Conservation (phyloP, 53 echinoderm and acorn worm species). For the Henricia sp. region DNA sequence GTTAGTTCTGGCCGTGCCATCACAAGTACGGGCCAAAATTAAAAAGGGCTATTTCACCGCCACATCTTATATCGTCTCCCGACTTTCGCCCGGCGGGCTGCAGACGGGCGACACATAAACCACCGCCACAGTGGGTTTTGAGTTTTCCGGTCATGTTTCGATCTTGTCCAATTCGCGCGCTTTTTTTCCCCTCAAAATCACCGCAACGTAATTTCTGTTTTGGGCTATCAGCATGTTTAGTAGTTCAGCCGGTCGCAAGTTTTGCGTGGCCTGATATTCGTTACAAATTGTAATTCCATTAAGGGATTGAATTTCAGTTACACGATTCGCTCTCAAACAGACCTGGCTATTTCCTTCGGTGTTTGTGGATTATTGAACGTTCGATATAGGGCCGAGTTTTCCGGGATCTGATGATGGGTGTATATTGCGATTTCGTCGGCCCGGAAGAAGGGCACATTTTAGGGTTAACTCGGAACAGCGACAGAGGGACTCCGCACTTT, state of each 20-base stretch:
- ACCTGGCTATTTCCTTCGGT: constrained; percentile 8
- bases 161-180: background rate
- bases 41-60: constrained; percentile 28
- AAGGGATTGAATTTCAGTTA: constrained; percentile 32
- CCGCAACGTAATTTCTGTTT: background rate
- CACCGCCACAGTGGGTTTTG: background rate
- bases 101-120: constrained; percentile 8
- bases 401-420: background rate
- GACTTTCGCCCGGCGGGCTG: background rate
- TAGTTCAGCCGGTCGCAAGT: background rate
- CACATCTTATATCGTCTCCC: background rate
- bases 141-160: background rate
- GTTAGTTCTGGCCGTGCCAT: constrained; percentile 20
- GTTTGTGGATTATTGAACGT: constrained; percentile 14
- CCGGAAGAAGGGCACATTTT: background rate
- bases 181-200: background rate
- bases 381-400: background rate
- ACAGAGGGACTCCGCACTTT: constrained; percentile 1
- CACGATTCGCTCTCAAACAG: constrained; percentile 28
- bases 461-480: background rate
- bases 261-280: constrained; percentile 28
- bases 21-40: background rate
- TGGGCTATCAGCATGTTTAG: background rate
- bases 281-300: constrained; percentile 62
- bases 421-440: background rate